A percentile compares a stretch with the other conserved stretches of the same genome.
These are phyloP conservation scores for Rhinogobio ventralis DNA, from an alignment of 2,797 vertebrate species.

Conservation along the genomic window DNA sequence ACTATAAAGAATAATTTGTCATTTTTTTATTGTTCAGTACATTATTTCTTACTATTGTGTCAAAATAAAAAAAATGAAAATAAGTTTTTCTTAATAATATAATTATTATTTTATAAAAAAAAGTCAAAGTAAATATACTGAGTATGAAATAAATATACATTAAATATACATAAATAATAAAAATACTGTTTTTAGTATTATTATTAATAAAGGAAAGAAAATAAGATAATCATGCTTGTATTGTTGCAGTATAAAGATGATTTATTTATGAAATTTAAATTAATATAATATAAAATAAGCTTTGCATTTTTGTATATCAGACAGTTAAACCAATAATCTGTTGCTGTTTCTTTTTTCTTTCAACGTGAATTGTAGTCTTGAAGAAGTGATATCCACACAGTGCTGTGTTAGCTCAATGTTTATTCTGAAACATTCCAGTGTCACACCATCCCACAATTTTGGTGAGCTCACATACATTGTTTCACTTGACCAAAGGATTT, in stretches of 20 bases:
- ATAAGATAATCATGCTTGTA: not conserved
- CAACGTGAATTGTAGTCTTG: not conserved
- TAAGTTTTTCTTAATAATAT: no score
- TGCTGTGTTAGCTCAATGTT: conserved; percentile 21
- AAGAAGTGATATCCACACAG: not conserved
- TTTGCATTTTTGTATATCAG: not conserved
- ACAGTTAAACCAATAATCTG: not conserved
- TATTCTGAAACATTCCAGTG: conserved; percentile 25
- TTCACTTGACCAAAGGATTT: not conserved
- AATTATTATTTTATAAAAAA: no score
- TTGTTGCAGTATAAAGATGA: not conserved
- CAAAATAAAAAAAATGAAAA: no score
- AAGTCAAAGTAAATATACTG: no score
- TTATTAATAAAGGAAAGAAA: not conserved
- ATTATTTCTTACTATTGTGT: no score
- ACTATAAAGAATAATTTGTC: no score
- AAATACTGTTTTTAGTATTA: no score
- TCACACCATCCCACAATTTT: not conserved
- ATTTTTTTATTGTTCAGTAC: no score
- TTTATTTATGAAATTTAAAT: not conserved
- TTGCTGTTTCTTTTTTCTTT: not conserved
- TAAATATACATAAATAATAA: not conserved
- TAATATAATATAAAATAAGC: not conserved
- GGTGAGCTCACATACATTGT: not conserved
- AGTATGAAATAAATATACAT: no score